Evolutionary conservation across 2,888 invertebrate species (phyloP).

Genomic region (Lasioglossum malachurum): DNA sequence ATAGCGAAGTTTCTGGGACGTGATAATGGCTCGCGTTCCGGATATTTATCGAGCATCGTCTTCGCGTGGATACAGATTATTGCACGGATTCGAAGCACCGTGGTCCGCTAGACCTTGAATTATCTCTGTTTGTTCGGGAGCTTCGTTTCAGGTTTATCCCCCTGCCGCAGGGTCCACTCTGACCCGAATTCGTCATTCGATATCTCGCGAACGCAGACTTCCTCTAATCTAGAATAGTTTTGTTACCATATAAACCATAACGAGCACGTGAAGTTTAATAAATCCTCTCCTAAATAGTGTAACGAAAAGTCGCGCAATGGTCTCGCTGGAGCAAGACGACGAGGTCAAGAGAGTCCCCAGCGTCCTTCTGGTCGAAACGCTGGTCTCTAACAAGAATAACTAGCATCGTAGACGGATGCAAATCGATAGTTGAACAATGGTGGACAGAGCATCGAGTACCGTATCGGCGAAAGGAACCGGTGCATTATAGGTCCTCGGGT

Average conservation of each 20-base stretch:
- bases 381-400: not conserved
- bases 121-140: not conserved
- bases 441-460: not conserved
- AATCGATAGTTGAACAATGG: not conserved
- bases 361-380: not conserved
- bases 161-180: not conserved
- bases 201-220: not conserved
- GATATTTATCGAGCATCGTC: conserved; percentile 57
- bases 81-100: conserved; percentile 9
- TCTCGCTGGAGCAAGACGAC: not conserved
- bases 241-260: too few species aligned
- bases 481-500: not conserved
- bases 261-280: not conserved
- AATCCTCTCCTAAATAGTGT: not conserved
- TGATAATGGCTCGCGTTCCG: conserved; percentile 59
- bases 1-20: conserved; percentile 56
- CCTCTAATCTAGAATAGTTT: too few species aligned
- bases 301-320: not conserved
- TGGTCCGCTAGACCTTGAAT: not conserved
- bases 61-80: conserved; percentile 39
- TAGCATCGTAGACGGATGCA: not conserved
- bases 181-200: not conserved
- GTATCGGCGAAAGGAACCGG: not conserved
- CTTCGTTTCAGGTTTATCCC: not conserved
- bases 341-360: not conserved